Base-by-base conservation (phyloP, 2,888 invertebrate genomes). In the Drosophila austrosaltans region DNA sequence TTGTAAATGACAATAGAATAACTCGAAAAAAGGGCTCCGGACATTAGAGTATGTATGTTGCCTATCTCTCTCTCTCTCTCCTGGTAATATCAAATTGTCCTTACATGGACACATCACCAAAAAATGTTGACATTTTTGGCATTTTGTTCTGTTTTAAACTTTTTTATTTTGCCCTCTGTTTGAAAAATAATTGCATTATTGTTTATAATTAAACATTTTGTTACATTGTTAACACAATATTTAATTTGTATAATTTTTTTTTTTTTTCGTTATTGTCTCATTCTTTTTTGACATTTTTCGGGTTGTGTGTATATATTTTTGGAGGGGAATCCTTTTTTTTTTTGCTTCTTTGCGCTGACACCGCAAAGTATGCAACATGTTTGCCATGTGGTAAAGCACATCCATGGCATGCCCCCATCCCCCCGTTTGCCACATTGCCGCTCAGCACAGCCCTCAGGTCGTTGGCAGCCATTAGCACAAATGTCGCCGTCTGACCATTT, bases 301-400 rank as follows among this genome's bases (percentile, higher is more conserved):
- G 63, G 58, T 70, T 54, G 69, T 61, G 57, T 54, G 71, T 42
- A 59, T 54, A 30, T 30, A 5, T 72, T 53, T 16, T 3, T 6
- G 28, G 28, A 16, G 28, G 28, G 28, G 28, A 4, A 28, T 28
- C 5, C 5, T 42, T 42, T 16, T 42, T n/a, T 8, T 44, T 44
- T 81, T 73, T 83, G 66, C 62, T 48, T 12, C 12, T 48, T 48
- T 48, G 48, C 2, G 82, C 82, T 72, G 53, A 68, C 75, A 69
- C 70, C 73, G 82, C 87, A 81, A 67, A 83, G 75, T 69, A 39
- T 75, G 85, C 72, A 82, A 79, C 84, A 83, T 73, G 79, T 71
- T 81, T 74, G 67, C 63, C 69, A 73, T 69, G 66, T 65, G 67
- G 48, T 48, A 48, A 48, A 25, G 48, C 22, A 25, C 25, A 48